phyloP scores from a whole-genome alignment of 2,888 invertebrate genomes.

The Diarsia dahlii region DNA sequence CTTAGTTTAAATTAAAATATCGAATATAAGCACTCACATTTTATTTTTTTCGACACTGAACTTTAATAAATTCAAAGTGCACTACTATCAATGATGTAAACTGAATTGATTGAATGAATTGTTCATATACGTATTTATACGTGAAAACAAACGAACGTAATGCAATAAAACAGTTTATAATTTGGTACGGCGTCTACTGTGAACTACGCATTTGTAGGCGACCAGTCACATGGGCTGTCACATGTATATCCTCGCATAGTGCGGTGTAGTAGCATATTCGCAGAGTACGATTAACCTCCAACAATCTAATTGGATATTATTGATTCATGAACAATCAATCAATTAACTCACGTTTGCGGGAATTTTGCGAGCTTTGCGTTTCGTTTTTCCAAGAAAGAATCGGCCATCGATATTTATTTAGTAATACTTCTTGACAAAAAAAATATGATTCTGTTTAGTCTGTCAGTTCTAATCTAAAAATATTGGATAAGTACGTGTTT shows the following conservation, averaged over 20 bases:
- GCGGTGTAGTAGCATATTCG: conserved; percentile 29
- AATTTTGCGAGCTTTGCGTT: background rate
- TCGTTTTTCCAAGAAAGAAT: background rate
- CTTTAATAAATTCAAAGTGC: conserved; percentile 58
- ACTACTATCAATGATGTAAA: conserved; percentile 62
- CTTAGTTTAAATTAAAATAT: conserved; percentile 59
- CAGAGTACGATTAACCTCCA: conserved; percentile 11
- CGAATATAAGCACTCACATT: conserved; percentile 54
- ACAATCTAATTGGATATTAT: conserved; percentile 34
- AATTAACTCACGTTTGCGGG: background rate
- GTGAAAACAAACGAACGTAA: conserved; percentile 45
- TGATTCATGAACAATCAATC: conserved; percentile 24
- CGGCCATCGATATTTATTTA: background rate
- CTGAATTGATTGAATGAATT: conserved; percentile 60
- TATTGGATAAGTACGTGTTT: too few relatives aligned
- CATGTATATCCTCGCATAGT: conserved; percentile 30
- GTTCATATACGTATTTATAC: conserved; percentile 60
- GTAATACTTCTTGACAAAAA: too few relatives aligned
- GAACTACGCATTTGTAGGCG: conserved; percentile 53
- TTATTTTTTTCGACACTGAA: conserved; percentile 51
- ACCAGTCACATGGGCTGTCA: conserved; percentile 44
- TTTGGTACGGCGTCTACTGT: conserved; percentile 43
- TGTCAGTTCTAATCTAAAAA: too few relatives aligned
- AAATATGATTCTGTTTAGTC: too few relatives aligned
- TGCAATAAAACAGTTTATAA: conserved; percentile 59